phyloP scores from a whole-genome alignment of 2,113 vertebrate genomes.

The Aegotheles bennettii region DNA sequence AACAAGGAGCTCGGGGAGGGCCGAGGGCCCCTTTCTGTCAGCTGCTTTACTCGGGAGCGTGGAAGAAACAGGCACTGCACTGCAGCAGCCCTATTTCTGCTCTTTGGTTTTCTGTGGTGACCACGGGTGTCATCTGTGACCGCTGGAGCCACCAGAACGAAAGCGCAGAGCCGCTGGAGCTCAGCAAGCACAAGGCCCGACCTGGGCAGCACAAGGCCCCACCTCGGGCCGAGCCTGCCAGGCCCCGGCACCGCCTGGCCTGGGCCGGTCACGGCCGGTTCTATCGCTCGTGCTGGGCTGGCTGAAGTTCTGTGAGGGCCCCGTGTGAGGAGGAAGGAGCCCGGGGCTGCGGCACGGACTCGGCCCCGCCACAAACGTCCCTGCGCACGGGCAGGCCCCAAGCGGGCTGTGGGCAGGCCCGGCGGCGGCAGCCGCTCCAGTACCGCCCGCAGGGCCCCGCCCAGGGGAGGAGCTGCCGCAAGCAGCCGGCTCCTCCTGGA shows the following conservation, averaged over 20 bases:
- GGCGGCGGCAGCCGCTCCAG: too few species aligned
- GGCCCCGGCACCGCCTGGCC: too few species aligned
- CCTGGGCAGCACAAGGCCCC: too few species aligned
- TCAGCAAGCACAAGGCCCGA: not conserved
- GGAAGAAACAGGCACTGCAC: accelerated
- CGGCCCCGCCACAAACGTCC: too few species aligned
- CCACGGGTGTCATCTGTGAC: accelerated
- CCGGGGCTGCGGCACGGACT: too few species aligned
- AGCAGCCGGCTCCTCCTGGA: not conserved
- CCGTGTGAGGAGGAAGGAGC: too few species aligned
- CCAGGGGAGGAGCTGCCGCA: accelerated
- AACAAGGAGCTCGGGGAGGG: accelerated
- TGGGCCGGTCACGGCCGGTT: accelerated
- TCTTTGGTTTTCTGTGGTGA: not conserved
- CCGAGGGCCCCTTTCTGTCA: accelerated
- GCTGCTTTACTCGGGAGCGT: accelerated
- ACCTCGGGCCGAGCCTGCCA: accelerated
- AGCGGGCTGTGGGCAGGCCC: too few species aligned
- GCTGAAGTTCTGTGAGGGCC: not conserved
- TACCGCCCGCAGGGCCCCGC: too few species aligned
- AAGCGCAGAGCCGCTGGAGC: accelerated
- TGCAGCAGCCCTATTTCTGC: not conserved
- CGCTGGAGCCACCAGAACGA: accelerated
- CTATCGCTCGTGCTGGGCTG: accelerated
- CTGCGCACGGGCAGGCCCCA: too few species aligned